Percentiles rank a stretch among this genome's conserved stretches.
These are phyloP conservation scores for Laticauda colubrina DNA, from an alignment of 2,113 vertebrate genomes.

Conservation along the genomic window DNA sequence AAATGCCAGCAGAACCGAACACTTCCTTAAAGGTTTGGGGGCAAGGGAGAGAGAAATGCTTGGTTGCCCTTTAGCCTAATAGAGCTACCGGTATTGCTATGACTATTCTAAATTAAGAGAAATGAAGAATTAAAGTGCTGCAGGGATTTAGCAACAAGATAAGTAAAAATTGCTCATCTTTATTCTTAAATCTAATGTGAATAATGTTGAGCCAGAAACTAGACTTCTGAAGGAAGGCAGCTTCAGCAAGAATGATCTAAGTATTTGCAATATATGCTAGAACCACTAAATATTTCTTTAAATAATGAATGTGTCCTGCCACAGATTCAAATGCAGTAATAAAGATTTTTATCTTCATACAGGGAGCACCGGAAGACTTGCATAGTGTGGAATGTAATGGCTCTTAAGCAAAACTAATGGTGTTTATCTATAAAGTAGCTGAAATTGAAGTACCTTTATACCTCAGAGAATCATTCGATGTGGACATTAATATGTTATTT, in stretches of 20 bases:
- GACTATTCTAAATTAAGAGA: not conserved
- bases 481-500: conserved; percentile 19
- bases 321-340: conserved; percentile 29
- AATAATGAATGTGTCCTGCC: not conserved
- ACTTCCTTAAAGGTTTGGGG: not conserved
- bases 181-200: not conserved
- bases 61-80: not conserved
- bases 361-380: conserved; percentile 27
- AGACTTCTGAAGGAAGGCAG: not conserved
- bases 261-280: not conserved
- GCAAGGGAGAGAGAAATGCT: not conserved
- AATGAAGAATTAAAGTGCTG: no score
- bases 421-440: conserved; percentile 37
- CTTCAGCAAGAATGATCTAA: conserved; percentile 6
- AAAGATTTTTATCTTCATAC: conserved; percentile 45
- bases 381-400: conserved; percentile 19
- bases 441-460: conserved; percentile 44
- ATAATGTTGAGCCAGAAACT: not conserved
- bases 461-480: not conserved
- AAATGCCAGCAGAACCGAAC: not conserved
- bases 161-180: not conserved
- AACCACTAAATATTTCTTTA: not conserved
- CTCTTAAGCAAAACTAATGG: conserved; percentile 4
- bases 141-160: not conserved
- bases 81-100: not conserved